Conservation (phyloP, 2,888 invertebrate genomes). For the Neria commutata region DNA sequence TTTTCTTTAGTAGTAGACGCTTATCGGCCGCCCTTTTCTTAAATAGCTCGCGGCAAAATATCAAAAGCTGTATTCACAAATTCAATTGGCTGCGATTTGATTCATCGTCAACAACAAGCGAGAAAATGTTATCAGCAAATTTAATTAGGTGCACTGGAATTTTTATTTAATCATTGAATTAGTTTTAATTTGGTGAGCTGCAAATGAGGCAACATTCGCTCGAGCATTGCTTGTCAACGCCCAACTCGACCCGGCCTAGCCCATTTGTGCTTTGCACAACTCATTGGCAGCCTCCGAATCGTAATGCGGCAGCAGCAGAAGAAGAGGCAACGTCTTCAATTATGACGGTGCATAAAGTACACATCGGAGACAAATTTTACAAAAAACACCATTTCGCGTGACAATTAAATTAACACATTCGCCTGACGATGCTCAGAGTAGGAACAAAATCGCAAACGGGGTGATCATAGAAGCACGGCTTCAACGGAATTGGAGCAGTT, state of each 20-base stretch:
- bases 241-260: conserved; percentile 6
- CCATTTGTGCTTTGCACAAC: conserved; percentile 32
- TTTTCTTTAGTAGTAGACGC: no score
- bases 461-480: no score
- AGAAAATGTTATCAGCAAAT: not conserved
- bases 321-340: conserved; percentile 26
- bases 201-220: not conserved
- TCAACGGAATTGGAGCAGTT: no score
- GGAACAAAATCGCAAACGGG: no score
- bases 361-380: not conserved
- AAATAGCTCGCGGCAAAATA: no score
- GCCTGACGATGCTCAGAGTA: no score
- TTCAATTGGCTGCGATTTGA: no score
- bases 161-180: conserved; percentile 37
- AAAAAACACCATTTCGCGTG: conserved; percentile 35
- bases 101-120: no score
- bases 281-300: conserved; percentile 29
- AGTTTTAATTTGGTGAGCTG: conserved; percentile 43
- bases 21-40: no score
- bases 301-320: conserved; percentile 24
- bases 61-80: no score
- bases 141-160: not conserved
- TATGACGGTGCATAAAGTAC: conserved; percentile 30
- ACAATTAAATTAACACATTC: conserved; percentile 45
- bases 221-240: not conserved